phyloP scores from a whole-genome alignment of 2,113 vertebrate species.

The Toxotes chatareus region DNA sequence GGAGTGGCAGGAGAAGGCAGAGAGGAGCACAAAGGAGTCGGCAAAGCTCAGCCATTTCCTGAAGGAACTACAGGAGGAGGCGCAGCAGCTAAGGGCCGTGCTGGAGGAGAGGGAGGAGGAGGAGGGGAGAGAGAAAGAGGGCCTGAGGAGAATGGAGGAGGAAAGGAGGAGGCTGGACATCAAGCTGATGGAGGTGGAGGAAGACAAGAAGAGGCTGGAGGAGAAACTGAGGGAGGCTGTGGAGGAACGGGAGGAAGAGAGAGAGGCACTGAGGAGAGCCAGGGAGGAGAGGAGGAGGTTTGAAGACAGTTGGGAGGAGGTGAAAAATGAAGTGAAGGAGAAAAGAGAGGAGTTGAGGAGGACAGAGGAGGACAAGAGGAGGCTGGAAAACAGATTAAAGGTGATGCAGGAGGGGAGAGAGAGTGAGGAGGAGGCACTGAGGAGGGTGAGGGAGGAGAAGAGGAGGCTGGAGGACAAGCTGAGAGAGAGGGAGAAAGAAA shows the following conservation, averaged over 20 bases:
- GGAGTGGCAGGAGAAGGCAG: conserved; percentile 37
- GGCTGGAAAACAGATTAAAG: conserved; percentile 14
- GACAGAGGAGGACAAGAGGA: conserved; percentile 43
- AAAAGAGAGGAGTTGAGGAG: conserved; percentile 30
- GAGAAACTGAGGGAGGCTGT: conserved; percentile 37
- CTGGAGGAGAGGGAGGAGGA: conserved; percentile 56
- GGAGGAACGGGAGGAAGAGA: conserved; percentile 49
- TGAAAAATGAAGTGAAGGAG: conserved; percentile 18
- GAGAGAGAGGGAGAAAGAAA: conserved; percentile 17
- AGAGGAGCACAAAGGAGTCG: conserved; percentile 14
- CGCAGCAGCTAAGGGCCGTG: conserved; percentile 21
- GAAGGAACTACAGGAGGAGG: conserved; percentile 51
- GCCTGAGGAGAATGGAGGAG: conserved; percentile 32
- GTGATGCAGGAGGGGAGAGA: conserved; percentile 21
- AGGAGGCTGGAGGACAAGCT: conserved; percentile 24
- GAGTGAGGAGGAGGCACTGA: conserved; percentile 7
- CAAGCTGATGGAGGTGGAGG: conserved; percentile 14
- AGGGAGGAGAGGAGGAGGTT: conserved; percentile 49
- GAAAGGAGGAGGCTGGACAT: conserved; percentile 43
- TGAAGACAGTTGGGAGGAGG: conserved; percentile 27
- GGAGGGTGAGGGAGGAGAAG: conserved; percentile 23
- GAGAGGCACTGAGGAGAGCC: conserved; percentile 57
- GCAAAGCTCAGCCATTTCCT: conserved; percentile 45
- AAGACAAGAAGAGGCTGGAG: conserved; percentile 28
- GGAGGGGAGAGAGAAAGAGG: conserved; percentile 52